Evolutionary conservation across 2,797 vertebrate genomes (phyloP), one percentile per base, ranked within the genome.

Genomic region (Petrocephalus sullivani): DNA sequence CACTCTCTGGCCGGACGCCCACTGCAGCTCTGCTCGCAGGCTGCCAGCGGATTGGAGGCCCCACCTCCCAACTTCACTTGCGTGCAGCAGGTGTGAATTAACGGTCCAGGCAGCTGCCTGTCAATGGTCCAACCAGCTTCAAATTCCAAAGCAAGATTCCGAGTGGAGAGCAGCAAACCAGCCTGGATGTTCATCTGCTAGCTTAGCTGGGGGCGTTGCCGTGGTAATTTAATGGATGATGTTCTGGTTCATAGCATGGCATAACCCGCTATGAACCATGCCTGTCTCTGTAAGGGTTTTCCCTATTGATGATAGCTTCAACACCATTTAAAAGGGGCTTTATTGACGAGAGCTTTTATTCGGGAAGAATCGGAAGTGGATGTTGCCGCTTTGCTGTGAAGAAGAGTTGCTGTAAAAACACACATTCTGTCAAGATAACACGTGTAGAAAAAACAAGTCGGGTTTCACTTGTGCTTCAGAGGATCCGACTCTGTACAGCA

Each of bases 271-370:
- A 78, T 75, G 71, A 60, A 85, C 46, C 12, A 16, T 21, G 41
- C 0, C 41, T 21, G 5, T 78, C 41, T 49, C 87, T 67, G 86
- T 88, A 87, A 88, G 88, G 28, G 67, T 21, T 41, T 28, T 33
- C 54, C 64, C 64, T 78, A 88, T 85, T 49, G 87, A 85, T 64
- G 81, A n/a, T 57, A 41, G 61, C 14, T 88, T 85, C 49, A 90
- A 88, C 87, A 7, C 90, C 60, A 57, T 16, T 37, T 84, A 49
- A 81, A 81, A 49, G 37, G 16, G 19, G 21, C 19, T 81, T 81
- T 41, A 87, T 90, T 90, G 88, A 92, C 23, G 60, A 91, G 90
- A 90, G 89, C 0, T 5, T 71, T 91, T 90, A 49, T 49, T 81
- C 8, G 3, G 41, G 41, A 21, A 16, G 75, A 81, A 49, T 49